phyloP scores from a whole-genome alignment of 2,113 vertebrate genomes.

The Rissa tridactyla region DNA sequence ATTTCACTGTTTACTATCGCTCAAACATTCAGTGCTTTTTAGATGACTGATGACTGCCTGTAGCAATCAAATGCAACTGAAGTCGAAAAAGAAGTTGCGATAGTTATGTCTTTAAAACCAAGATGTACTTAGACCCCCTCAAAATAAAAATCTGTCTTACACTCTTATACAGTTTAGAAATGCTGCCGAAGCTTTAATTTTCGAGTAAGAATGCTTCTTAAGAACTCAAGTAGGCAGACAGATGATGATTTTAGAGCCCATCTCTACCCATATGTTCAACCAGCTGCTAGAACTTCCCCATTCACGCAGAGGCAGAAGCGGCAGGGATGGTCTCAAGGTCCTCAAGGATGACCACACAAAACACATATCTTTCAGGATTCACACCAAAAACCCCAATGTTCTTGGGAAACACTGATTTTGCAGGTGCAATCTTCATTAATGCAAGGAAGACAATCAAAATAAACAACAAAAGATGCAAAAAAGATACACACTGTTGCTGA shows the following conservation, averaged over 20 bases:
- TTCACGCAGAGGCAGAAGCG: background rate
- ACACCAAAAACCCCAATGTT: background rate
- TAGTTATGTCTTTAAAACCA: slow-evolving; percentile 5
- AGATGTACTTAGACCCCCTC: background rate
- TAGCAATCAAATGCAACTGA: background rate
- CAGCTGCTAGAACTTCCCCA: slow-evolving; percentile 27
- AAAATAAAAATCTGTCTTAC: background rate
- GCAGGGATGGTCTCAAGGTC: background rate
- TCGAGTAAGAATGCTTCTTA: background rate
- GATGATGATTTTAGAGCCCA: slow-evolving; percentile 47
- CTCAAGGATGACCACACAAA: background rate
- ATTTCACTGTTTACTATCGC: background rate
- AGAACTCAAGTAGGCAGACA: slow-evolving; percentile 8
- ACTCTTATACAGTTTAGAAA: background rate
- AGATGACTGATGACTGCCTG: background rate
- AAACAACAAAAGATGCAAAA: background rate
- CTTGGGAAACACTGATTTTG: background rate
- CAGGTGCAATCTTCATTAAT: background rate
- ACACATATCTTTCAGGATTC: background rate
- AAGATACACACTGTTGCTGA: background rate
- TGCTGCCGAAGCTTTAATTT: background rate
- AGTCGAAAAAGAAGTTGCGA: background rate
- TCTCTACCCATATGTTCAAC: slow-evolving; percentile 37
- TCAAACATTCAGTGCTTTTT: background rate
- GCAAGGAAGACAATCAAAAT: background rate